phyloP scores from a whole-genome alignment of 2,888 invertebrate genomes.

The Lithophane ornitopus region DNA sequence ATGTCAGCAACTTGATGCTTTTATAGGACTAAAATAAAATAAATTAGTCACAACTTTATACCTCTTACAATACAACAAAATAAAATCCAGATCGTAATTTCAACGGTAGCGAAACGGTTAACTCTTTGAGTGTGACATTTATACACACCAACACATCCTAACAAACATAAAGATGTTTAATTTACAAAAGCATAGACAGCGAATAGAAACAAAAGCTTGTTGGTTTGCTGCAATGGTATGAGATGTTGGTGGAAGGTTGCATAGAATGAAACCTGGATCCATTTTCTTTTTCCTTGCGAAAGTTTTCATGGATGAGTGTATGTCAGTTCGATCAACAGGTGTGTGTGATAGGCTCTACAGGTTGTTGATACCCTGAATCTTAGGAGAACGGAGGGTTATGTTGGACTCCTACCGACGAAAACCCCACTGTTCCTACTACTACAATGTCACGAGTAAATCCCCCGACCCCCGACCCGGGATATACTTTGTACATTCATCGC shows the following conservation, averaged over 20 bases:
- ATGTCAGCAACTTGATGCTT: background rate
- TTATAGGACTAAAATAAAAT: background rate
- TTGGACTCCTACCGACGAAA: too few species aligned
- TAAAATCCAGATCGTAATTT: conserved; percentile 12
- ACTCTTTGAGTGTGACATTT: conserved; percentile 4
- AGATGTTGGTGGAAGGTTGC: background rate
- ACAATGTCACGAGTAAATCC: too few species aligned
- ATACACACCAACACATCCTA: background rate
- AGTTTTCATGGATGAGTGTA: too few species aligned
- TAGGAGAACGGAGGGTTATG: too few species aligned
- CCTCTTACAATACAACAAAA: conserved; percentile 16
- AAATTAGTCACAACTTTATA: background rate
- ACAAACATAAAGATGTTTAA: conserved; percentile 7
- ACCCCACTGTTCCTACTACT: too few species aligned
- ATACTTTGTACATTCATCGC: too few species aligned
- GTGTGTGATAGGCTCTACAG: too few species aligned
- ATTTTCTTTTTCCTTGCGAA: background rate
- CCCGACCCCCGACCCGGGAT: too few species aligned
- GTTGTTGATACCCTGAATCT: too few species aligned
- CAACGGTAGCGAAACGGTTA: conserved; percentile 9
- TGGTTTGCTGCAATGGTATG: background rate
- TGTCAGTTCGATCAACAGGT: too few species aligned
- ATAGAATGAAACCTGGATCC: background rate
- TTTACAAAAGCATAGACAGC: background rate
- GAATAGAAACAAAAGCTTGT: background rate